These are phyloP conservation scores for Trichopria drosophilae DNA, from an alignment of 2,888 invertebrate genomes.

Conservation along the genomic window DNA sequence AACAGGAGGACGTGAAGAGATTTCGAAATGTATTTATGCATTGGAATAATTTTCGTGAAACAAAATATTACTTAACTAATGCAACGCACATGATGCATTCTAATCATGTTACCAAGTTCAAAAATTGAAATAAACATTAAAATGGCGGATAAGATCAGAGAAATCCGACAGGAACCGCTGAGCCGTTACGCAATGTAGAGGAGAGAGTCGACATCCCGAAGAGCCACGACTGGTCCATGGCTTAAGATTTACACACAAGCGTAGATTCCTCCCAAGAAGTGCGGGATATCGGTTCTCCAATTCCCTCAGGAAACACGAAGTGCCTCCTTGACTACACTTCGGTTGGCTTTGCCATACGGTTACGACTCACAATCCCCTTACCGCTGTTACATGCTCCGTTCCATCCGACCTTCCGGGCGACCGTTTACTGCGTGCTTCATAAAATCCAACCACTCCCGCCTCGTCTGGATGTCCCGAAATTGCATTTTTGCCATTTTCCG, in stretches of 20 bases:
- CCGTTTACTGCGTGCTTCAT: conserved; percentile 44
- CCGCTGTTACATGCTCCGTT: conserved; percentile 15
- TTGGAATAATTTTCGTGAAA: no score
- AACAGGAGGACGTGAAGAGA: no score
- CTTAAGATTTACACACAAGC: no score
- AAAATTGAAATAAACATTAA: no score
- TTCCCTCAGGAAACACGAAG: conserved; percentile 48
- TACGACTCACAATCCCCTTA: conserved; percentile 26
- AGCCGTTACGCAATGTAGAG: conserved; percentile 49
- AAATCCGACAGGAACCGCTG: conserved; percentile 32
- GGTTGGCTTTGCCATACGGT: conserved; percentile 39
- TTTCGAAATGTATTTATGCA: no score
- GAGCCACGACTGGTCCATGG: conserved; percentile 15
- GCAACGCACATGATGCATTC: no score
- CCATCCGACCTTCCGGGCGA: conserved; percentile 23
- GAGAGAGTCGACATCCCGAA: conserved; percentile 35
- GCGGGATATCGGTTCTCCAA: conserved; percentile 52
- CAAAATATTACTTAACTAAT: no score
- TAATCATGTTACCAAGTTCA: no score
- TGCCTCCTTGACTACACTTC: conserved; percentile 48
- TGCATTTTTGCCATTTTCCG: conserved; percentile 4
- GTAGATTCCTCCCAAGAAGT: conserved; percentile 45
- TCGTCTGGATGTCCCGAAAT: no score
- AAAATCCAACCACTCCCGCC: conserved; percentile 37
- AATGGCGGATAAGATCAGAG: no score